Conservation (phyloP, 2,888 invertebrate genomes). For the Gibbula magus region DNA sequence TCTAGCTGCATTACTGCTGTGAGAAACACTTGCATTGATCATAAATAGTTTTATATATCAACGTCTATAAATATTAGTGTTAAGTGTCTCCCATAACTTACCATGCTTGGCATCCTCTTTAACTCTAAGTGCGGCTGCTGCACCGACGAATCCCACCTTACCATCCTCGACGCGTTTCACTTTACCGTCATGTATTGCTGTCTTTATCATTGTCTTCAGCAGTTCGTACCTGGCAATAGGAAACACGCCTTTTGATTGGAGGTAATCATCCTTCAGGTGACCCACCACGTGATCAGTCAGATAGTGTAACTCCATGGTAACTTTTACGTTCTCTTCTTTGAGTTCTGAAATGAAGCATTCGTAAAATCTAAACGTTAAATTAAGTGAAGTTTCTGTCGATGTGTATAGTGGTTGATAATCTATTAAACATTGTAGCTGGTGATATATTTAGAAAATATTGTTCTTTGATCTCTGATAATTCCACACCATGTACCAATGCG, state of each 20-base stretch:
- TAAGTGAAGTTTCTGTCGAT: too few species aligned
- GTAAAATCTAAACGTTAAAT: too few species aligned
- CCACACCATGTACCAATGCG: too few species aligned
- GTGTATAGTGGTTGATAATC: too few species aligned
- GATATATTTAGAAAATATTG: too few species aligned
- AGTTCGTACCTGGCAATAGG: neutral
- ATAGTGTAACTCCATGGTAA: neutral
- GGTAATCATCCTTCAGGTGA: neutral
- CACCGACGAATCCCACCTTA: neutral
- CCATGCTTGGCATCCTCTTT: neutral
- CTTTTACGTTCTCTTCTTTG: neutral
- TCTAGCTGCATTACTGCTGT: too few species aligned
- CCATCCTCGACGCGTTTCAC: neutral
- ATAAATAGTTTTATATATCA: too few species aligned
- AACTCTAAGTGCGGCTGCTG: neutral
- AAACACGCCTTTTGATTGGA: neutral
- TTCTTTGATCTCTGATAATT: too few species aligned
- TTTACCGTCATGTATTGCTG: neutral
- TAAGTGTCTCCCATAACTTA: neutral
- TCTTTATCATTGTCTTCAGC: conserved; percentile 5
- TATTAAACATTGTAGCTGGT: too few species aligned
- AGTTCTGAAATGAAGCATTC: neutral
- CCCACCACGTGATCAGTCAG: neutral
- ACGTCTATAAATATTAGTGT: too few species aligned
- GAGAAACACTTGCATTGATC: too few species aligned